Conservation (phyloP, 37 sponge, comb jelly and placozoan species). For the Bolinopsis microptera region DNA sequence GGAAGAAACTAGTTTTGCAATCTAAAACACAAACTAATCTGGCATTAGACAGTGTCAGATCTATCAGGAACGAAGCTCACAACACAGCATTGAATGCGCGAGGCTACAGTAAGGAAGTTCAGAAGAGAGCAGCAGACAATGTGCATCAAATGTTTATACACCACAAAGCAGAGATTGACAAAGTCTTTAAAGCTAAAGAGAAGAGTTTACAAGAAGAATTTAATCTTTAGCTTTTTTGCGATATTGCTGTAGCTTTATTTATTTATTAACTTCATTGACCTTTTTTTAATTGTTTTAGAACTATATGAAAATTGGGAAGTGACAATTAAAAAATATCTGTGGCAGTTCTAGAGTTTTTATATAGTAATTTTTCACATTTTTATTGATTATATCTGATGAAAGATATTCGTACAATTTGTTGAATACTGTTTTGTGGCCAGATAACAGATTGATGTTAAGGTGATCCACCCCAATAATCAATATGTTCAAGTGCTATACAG, state of each 20-base stretch:
- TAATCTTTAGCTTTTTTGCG: neutral
- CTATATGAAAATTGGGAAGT: neutral
- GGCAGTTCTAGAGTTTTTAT: too few relatives aligned
- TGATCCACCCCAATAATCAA: too few relatives aligned
- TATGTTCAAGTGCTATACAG: too few relatives aligned
- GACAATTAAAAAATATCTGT: too few relatives aligned
- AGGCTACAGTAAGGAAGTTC: neutral
- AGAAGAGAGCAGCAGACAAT: neutral
- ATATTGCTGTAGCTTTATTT: neutral
- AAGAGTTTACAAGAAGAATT: constrained; percentile 3
- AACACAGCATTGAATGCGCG: neutral
- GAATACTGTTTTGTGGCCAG: too few relatives aligned
- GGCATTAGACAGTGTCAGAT: neutral
- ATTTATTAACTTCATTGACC: neutral
- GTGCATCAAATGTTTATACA: neutral
- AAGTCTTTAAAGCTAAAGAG: neutral
- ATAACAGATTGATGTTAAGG: too few relatives aligned
- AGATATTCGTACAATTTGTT: too few relatives aligned
- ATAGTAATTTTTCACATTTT: too few relatives aligned
- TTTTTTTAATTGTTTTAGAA: neutral
- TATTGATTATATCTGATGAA: too few relatives aligned
- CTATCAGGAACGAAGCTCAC: neutral
- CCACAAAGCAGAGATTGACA: neutral
- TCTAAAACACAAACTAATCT: neutral
- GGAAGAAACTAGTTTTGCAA: neutral